Evolutionary conservation across 1,140 invertebrate species (phyloP).

Genomic region (Oryctes rhinoceros): DNA sequence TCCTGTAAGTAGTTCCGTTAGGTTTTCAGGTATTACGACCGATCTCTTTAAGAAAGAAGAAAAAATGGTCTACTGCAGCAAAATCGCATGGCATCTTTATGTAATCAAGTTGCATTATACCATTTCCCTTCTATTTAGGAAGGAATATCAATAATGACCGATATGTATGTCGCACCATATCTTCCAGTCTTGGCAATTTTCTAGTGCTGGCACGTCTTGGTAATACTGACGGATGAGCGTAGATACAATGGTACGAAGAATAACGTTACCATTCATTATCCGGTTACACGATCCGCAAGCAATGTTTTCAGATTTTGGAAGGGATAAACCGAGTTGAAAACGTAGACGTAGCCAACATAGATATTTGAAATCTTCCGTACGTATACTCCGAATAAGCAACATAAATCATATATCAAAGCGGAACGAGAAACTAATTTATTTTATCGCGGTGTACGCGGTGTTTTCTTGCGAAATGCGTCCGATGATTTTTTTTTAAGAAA

Average conservation of each 20-base stretch:
- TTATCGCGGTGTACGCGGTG: neutral
- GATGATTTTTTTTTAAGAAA: neutral
- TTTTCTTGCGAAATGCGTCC: neutral
- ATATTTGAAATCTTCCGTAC: neutral
- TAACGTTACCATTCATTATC: neutral
- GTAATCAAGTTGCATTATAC: too few relatives aligned
- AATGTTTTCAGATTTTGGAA: neutral
- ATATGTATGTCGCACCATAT: neutral
- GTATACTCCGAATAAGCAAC: neutral
- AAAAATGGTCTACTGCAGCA: too few relatives aligned
- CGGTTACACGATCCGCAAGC: neutral
- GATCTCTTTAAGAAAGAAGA: too few relatives aligned
- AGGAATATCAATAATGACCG: neutral
- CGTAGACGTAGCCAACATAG: neutral
- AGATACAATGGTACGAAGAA: neutral
- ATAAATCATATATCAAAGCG: neutral
- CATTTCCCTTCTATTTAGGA: too few relatives aligned
- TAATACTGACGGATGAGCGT: neutral
- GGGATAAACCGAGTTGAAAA: neutral
- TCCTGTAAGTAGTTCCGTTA: too few relatives aligned
- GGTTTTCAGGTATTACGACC: too few relatives aligned
- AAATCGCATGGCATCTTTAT: too few relatives aligned
- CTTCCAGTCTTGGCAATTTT: neutral
- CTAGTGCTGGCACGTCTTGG: neutral
- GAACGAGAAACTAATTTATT: conserved; percentile 8